phyloP scores from a whole-genome alignment of 2,113 vertebrate genomes.

The Tachysurus vachellii region DNA sequence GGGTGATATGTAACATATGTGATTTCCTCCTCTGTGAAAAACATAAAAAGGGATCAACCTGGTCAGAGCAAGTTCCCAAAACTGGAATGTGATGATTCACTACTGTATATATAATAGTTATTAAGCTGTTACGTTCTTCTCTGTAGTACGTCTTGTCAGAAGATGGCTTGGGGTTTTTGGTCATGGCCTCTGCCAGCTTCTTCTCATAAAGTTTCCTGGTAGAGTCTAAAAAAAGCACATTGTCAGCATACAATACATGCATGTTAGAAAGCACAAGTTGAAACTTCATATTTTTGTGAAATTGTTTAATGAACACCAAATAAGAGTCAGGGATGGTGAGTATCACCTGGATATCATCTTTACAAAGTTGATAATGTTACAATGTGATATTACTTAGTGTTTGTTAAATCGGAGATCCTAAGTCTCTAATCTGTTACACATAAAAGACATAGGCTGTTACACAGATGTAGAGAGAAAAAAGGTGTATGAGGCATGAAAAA shows the following conservation, averaged over 20 bases:
- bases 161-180: neutral
- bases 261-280: neutral
- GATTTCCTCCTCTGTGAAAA: conserved; percentile 66
- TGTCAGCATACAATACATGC: neutral
- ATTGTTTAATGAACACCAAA: neutral
- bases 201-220: conserved; percentile 68
- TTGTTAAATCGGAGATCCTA: neutral
- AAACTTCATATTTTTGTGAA: neutral
- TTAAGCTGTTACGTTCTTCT: conserved; percentile 67
- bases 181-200: conserved; percentile 65
- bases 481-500: neutral
- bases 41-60: neutral
- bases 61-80: neutral
- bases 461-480: neutral
- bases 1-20: conserved; percentile 65
- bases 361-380: neutral
- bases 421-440: too few relatives aligned
- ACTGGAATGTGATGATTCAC: neutral
- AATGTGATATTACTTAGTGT: neutral
- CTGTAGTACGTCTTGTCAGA: conserved; percentile 74
- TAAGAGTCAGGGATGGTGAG: neutral
- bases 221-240: conserved; percentile 54
- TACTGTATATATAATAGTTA: neutral
- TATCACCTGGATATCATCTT: neutral
- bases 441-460: neutral